Conservation (phyloP, 2,888 invertebrate genomes). For the Drosophila subquinaria region DNA sequence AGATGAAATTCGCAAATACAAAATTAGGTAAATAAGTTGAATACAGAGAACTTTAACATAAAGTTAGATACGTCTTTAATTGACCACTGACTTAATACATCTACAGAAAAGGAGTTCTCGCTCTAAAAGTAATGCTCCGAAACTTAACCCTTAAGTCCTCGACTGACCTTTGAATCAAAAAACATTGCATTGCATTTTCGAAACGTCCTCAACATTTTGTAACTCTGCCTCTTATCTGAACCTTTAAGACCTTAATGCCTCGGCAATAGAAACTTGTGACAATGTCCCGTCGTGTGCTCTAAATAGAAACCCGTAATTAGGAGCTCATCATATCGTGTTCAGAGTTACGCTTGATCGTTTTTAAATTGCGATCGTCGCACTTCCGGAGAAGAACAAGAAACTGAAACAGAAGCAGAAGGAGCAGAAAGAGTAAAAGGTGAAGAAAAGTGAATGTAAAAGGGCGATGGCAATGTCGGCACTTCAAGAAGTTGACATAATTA, state of each 20-base stretch:
- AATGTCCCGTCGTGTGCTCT: conserved; percentile 66
- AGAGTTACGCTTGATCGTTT: conserved; percentile 78
- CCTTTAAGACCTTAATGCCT: conserved; percentile 15
- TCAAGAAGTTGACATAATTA: conserved; percentile 81
- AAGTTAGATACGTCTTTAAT: background rate
- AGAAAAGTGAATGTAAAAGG: conserved; percentile 20
- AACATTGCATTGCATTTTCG: background rate
- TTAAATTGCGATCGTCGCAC: conserved; percentile 72
- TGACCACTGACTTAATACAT: background rate
- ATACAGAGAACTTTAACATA: background rate
- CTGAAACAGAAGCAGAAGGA: background rate
- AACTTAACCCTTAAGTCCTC: background rate
- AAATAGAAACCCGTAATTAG: conserved; percentile 69
- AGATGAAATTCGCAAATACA: too few relatives aligned
- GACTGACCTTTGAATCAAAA: conserved; percentile 9
- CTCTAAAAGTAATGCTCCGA: background rate
- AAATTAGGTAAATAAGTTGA: background rate
- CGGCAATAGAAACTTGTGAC: background rate
- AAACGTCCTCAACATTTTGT: background rate
- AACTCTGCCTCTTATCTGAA: conserved; percentile 22
- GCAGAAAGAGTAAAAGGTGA: background rate
- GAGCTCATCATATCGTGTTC: conserved; percentile 58
- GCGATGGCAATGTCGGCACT: conserved; percentile 51
- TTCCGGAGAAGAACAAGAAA: conserved; percentile 55
- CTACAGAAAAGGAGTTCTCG: too few relatives aligned